Evolutionary conservation across 2,888 invertebrate species (phyloP).

Genomic region (Dryobota labecula): DNA sequence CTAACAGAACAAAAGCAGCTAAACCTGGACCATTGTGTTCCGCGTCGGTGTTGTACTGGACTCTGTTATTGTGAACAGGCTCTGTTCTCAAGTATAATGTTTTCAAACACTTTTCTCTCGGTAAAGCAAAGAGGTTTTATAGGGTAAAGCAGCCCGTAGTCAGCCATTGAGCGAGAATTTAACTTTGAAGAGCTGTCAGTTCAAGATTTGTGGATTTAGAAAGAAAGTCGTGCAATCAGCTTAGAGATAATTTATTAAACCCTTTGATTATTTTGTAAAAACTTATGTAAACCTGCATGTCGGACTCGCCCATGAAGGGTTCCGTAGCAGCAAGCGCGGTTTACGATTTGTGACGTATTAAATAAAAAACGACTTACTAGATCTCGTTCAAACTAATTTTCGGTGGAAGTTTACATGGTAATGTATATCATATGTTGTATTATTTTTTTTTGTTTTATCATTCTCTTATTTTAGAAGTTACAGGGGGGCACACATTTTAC

Average conservation of each 20-base stretch:
- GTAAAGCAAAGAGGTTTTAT: not conserved
- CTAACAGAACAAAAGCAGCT: slow-evolving; percentile 20
- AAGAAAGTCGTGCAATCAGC: not conserved
- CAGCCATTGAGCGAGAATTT: not conserved
- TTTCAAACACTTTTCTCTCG: slow-evolving; percentile 11
- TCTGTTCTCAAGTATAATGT: slow-evolving; percentile 13
- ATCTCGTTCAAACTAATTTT: too few species aligned
- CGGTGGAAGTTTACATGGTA: too few species aligned
- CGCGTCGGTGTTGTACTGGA: not conserved
- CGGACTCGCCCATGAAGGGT: too few species aligned
- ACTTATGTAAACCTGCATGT: too few species aligned
- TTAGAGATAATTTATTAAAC: too few species aligned
- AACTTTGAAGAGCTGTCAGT: not conserved
- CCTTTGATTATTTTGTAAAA: not conserved
- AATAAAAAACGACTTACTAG: too few species aligned
- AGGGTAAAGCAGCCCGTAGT: not conserved
- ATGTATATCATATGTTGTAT: too few species aligned
- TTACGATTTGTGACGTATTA: too few species aligned
- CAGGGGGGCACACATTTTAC: too few species aligned
- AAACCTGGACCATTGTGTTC: slow-evolving; percentile 29
- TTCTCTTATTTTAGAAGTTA: too few species aligned
- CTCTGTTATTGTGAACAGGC: slow-evolving; percentile 11
- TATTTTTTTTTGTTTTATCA: too few species aligned
- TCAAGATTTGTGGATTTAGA: not conserved
- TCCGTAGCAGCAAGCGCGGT: too few species aligned